These are phyloP conservation scores for Rattus rattus DNA, from an alignment of 2,113 vertebrate genomes.

Conservation along the genomic window DNA sequence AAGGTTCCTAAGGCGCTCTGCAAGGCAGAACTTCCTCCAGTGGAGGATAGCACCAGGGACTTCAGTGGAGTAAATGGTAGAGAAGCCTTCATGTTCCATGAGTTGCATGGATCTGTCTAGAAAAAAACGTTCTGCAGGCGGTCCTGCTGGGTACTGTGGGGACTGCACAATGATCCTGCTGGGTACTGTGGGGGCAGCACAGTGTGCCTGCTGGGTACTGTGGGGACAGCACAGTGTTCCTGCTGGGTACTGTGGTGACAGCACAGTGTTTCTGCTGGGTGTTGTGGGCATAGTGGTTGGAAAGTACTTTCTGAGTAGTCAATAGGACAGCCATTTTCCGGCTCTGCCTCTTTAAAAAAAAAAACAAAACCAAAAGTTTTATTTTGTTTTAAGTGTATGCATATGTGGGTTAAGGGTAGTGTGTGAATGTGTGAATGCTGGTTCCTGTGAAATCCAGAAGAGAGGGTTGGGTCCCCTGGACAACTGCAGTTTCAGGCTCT, in stretches of 20 bases:
- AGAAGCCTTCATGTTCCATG: neutral
- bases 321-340: conserved; percentile 20
- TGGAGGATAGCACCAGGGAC: neutral
- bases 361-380: neutral
- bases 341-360: neutral
- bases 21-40: neutral
- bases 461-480: no score
- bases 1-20: neutral
- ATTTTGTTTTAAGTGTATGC: neutral
- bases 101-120: neutral
- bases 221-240: neutral
- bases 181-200: neutral
- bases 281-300: neutral
- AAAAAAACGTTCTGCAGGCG: conserved; percentile 5
- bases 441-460: no score
- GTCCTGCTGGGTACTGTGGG: neutral
- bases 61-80: neutral
- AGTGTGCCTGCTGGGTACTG: neutral
- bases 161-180: neutral
- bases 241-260: neutral
- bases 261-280: neutral
- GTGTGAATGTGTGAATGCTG: no score
- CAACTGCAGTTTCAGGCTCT: neutral
- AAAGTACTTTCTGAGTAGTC: neutral
- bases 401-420: neutral